Conservation (phyloP, 2,797 vertebrate species). For the Chrosomus eos region DNA sequence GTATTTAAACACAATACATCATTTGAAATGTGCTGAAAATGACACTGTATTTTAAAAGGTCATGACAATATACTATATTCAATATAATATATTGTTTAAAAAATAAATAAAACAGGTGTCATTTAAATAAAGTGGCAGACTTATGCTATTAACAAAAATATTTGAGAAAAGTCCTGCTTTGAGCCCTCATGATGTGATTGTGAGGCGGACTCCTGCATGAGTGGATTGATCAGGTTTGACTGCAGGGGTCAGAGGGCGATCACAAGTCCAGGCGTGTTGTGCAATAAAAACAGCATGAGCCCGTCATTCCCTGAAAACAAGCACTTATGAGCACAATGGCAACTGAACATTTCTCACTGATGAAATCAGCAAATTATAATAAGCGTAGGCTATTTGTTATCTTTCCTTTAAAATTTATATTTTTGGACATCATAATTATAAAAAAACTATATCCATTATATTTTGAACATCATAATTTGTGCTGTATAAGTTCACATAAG, state of each 20-base stretch:
- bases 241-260: conserved; percentile 76
- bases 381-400: neutral
- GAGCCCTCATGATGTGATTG: neutral
- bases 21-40: neutral
- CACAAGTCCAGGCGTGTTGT: conserved; percentile 80
- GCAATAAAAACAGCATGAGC: conserved; percentile 82
- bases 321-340: conserved; percentile 11
- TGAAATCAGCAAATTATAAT: neutral
- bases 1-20: neutral
- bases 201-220: conserved; percentile 62
- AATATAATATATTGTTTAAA: neutral
- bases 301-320: conserved; percentile 51
- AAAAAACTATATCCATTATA: too few species aligned
- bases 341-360: neutral
- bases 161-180: neutral
- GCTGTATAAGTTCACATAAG: neutral
- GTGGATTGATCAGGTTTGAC: conserved; percentile 82
- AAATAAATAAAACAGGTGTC: neutral
- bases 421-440: neutral
- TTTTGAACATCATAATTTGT: neutral
- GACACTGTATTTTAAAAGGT: neutral
- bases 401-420: neutral
- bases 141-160: neutral
- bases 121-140: neutral
- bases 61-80: too few species aligned